Evolutionary conservation across 1,140 invertebrate species (phyloP).

Genomic region (Muscidifurax raptorellus): DNA sequence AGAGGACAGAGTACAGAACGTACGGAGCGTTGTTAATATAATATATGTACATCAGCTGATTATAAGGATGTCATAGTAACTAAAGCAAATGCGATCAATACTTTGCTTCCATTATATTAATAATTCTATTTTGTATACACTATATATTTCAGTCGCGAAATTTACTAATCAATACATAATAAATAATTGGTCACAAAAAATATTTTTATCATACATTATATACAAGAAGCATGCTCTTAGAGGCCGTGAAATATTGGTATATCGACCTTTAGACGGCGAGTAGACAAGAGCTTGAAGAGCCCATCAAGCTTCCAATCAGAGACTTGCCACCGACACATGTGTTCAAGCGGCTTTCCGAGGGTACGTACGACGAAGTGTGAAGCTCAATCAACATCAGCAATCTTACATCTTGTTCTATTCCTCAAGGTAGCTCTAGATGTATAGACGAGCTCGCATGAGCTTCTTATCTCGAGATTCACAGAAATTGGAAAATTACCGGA

Average conservation of each 20-base stretch:
- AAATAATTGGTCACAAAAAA: too few relatives aligned
- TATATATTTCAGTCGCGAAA: too few relatives aligned
- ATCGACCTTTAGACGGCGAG: not conserved
- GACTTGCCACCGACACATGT: constrained; percentile 69
- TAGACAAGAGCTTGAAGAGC: constrained; percentile 66
- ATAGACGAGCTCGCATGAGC: not conserved
- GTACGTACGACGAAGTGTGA: constrained; percentile 44
- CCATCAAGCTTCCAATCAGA: constrained; percentile 73
- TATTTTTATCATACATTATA: too few relatives aligned
- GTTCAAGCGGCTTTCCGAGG: constrained; percentile 66
- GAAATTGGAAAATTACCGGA: too few relatives aligned
- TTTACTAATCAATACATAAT: too few relatives aligned
- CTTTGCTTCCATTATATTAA: too few relatives aligned
- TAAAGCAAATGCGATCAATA: too few relatives aligned
- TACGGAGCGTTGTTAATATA: too few relatives aligned
- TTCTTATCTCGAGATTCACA: not conserved
- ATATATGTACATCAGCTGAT: too few relatives aligned
- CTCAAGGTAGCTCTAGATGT: not conserved
- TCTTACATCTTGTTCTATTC: not conserved
- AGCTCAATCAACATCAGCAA: constrained; percentile 32
- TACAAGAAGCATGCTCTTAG: constrained; percentile 38
- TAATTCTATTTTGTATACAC: too few relatives aligned
- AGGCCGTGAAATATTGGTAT: not conserved
- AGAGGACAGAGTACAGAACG: too few relatives aligned
- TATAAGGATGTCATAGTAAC: too few relatives aligned